Percentiles rank a stretch among this genome's conserved stretches.
phyloP scores from a whole-genome alignment of 2,888 invertebrate genomes.

The Stenchaetothrips biformis region DNA sequence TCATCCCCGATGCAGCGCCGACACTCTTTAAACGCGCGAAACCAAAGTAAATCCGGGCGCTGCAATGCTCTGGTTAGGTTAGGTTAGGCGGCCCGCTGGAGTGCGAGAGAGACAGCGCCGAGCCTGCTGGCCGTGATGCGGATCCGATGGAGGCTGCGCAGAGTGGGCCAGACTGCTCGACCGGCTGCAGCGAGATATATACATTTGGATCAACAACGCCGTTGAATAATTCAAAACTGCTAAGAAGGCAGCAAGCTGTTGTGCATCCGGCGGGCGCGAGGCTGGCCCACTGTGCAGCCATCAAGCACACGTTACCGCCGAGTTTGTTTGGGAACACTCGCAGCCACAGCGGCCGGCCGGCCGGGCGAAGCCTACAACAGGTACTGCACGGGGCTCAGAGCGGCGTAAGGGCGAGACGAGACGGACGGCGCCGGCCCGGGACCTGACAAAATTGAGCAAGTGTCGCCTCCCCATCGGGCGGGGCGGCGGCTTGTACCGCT shows the following conservation, averaged over 20 bases:
- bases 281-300: no score
- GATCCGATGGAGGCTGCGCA: background rate
- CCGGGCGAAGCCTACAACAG: no score
- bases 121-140: background rate
- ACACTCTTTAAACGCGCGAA: no score
- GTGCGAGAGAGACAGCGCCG: background rate
- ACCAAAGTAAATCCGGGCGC: no score
- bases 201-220: background rate
- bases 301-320: no score
- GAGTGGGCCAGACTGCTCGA: background rate
- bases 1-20: no score
- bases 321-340: no score
- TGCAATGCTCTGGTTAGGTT: no score
- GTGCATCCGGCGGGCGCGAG: background rate
- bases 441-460: background rate
- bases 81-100: background rate
- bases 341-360: no score
- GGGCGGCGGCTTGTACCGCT: background rate
- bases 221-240: constrained; percentile 23
- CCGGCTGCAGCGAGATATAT: background rate
- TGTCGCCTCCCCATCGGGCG: background rate
- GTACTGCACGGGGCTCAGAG: no score
- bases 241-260: constrained; percentile 20
- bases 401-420: no score
- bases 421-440: background rate